Conservation (phyloP, 2,113 vertebrate species). For the Oryzias woworae region DNA sequence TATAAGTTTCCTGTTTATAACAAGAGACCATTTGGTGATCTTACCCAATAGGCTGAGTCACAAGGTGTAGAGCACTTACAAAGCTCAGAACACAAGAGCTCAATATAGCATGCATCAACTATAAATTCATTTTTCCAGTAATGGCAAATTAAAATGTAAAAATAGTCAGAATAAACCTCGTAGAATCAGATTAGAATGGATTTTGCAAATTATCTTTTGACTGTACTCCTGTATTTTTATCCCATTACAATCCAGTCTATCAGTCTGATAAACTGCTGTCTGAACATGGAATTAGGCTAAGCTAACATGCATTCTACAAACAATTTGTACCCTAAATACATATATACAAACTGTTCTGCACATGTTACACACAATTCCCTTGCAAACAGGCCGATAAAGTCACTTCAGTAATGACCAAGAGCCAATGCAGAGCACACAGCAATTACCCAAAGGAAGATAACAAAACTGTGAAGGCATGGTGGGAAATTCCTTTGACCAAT, state of each 20-base stretch:
- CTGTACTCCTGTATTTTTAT: background rate
- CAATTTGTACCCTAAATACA: background rate
- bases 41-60: conserved; percentile 25
- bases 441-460: background rate
- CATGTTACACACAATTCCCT: background rate
- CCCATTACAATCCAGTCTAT: conserved; percentile 6
- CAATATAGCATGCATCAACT: background rate
- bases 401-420: conserved; percentile 1
- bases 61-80: conserved; percentile 24
- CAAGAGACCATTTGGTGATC: conserved; percentile 31
- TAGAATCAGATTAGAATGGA: no score
- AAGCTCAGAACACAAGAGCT: background rate
- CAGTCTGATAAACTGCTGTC: conserved; percentile 7
- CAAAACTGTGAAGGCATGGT: background rate
- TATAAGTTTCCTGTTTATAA: conserved; percentile 70
- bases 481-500: conserved; percentile 19
- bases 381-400: conserved; percentile 8
- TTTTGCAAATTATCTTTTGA: no score
- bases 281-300: background rate
- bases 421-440: background rate
- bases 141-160: background rate
- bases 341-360: background rate
- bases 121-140: background rate
- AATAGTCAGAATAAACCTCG: no score
- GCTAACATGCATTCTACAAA: background rate